Conservation (phyloP, 2,113 vertebrate species). For the Dunckerocampus dactyliophorus region DNA sequence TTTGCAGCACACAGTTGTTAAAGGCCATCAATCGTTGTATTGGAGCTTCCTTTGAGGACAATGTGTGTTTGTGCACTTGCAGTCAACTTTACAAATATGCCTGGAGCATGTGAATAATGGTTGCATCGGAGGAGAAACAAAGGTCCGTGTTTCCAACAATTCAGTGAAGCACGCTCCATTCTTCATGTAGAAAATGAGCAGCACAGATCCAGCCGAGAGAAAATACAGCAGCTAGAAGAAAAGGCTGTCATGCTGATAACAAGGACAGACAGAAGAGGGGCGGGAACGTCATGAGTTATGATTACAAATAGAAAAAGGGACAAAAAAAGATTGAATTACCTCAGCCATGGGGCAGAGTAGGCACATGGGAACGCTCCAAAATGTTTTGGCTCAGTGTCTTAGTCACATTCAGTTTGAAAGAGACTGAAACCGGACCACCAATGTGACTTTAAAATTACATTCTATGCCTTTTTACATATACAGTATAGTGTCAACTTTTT, state of each 20-base stretch:
- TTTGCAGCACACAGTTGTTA: too few relatives aligned
- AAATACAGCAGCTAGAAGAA: constrained; percentile 31
- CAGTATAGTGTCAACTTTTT: background rate
- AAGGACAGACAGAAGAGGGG: constrained; percentile 45
- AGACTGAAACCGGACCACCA: background rate
- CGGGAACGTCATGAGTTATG: constrained; percentile 38
- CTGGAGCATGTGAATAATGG: constrained; percentile 34
- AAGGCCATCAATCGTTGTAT: background rate
- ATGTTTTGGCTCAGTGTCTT: constrained; percentile 7
- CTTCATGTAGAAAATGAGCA: constrained; percentile 38
- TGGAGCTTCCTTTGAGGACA: background rate
- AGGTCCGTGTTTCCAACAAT: constrained; percentile 15
- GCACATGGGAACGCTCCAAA: constrained; percentile 1
- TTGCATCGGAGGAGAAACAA: constrained; percentile 36
- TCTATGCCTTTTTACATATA: background rate
- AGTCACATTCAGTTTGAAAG: background rate
- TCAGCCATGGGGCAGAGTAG: constrained; percentile 20
- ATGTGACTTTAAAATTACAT: background rate
- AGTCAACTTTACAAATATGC: constrained; percentile 15
- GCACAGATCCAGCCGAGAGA: constrained; percentile 9
- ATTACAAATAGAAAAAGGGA: constrained; percentile 19
- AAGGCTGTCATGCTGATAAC: constrained; percentile 37
- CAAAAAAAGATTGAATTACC: constrained; percentile 39
- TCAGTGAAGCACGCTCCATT: background rate
- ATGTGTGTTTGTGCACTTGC: constrained; percentile 11